phyloP scores from a whole-genome alignment of 2,113 vertebrate species.

The Tichodroma muraria region DNA sequence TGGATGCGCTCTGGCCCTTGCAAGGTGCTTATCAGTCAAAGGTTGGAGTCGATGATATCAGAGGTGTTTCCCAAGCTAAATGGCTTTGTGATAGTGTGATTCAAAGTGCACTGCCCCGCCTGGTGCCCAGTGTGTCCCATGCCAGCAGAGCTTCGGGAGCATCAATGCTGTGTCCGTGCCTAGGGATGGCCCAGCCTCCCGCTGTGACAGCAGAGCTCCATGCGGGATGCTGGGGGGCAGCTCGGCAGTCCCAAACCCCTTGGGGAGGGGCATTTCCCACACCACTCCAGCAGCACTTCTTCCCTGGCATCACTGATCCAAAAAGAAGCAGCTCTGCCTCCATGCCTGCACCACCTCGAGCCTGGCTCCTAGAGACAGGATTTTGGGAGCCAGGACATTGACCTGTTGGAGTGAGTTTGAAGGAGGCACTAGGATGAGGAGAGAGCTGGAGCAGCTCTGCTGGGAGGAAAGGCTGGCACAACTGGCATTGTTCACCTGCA shows the following conservation, averaged over 20 bases:
- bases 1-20: neutral
- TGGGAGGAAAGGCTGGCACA: neutral
- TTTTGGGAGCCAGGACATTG: neutral
- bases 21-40: neutral
- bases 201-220: no score
- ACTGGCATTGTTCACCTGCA: neutral
- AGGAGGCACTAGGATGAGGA: neutral
- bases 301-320: no score
- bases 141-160: neutral
- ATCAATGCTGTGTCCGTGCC: neutral
- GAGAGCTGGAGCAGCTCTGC: neutral
- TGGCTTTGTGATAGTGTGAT: neutral
- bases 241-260: neutral
- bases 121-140: neutral
- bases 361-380: neutral
- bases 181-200: no score
- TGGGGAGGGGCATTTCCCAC: no score
- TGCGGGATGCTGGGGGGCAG: fast-evolving
- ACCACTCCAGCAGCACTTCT: fast-evolving
- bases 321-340: fast-evolving
- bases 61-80: neutral
- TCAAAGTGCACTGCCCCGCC: neutral
- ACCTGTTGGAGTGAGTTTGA: fast-evolving
- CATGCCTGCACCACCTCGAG: no score
- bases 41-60: neutral